phyloP scores from a whole-genome alignment of 2,888 invertebrate genomes.

The Plebejus anna region DNA sequence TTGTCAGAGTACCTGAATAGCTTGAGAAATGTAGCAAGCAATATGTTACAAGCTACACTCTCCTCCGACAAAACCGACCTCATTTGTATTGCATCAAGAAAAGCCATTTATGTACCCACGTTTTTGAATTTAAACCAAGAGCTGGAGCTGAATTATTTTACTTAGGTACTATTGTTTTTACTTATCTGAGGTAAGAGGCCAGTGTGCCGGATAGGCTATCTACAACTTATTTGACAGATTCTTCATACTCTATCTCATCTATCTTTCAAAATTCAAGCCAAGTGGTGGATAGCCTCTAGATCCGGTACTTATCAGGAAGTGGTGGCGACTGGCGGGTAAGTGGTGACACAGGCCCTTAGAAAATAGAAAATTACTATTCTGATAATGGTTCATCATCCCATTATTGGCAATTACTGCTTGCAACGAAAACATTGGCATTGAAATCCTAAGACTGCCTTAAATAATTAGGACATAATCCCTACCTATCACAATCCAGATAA shows the following conservation, averaged over 20 bases:
- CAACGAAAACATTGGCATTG: neutral
- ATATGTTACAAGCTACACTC: conserved; percentile 17
- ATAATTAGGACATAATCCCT: neutral
- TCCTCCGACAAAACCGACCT: conserved; percentile 3
- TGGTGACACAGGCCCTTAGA: no score
- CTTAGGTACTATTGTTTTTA: no score
- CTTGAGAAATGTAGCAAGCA: conserved; percentile 15
- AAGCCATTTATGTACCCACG: neutral
- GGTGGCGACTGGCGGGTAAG: no score
- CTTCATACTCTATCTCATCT: no score
- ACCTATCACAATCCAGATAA: neutral
- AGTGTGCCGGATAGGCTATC: no score
- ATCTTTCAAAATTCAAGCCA: no score
- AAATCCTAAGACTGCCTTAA: neutral
- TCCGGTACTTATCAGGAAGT: no score
- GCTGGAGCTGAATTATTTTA: neutral
- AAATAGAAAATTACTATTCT: neutral
- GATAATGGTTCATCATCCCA: no score
- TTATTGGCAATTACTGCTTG: no score
- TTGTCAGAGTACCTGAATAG: conserved; percentile 4
- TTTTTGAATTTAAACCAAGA: neutral
- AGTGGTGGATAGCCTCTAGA: no score
- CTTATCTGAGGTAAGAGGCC: no score
- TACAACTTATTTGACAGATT: no score
- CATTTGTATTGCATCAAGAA: conserved; percentile 9